These are phyloP conservation scores for Spialia ferax DNA, from an alignment of 2,888 invertebrate species.

Conservation along the genomic window DNA sequence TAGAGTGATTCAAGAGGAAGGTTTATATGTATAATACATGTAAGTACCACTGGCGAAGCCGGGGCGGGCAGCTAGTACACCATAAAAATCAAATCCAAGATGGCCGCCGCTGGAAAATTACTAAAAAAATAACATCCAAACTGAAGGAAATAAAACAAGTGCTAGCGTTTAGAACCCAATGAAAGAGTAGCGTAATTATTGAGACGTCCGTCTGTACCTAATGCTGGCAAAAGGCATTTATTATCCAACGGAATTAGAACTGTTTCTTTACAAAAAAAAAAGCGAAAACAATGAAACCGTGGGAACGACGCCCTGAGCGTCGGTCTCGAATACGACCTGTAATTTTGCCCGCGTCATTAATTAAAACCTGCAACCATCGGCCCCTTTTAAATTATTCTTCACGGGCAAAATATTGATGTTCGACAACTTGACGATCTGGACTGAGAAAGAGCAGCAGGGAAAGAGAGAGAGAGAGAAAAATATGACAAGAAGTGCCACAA, in stretches of 20 bases:
- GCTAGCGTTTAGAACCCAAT: not conserved
- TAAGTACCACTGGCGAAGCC: no score
- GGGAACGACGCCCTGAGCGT: constrained; percentile 41
- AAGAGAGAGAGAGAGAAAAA: no score
- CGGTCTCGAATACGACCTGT: constrained; percentile 36
- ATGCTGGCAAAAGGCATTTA: not conserved
- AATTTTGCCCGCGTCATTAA: constrained; percentile 37
- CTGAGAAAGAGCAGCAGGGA: no score
- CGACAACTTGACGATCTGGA: no score
- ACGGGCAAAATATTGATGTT: not conserved
- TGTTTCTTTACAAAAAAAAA: not conserved
- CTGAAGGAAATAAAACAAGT: no score
- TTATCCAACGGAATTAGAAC: constrained; percentile 1
- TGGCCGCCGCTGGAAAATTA: no score
- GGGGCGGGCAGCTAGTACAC: no score
- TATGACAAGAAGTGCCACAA: no score
- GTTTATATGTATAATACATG: no score
- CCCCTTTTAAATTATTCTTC: not conserved
- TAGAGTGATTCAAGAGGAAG: no score
- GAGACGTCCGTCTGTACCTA: not conserved
- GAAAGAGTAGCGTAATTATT: not conserved
- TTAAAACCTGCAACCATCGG: not conserved
- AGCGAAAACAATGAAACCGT: constrained; percentile 46
- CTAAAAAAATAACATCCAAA: no score
- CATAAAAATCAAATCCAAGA: no score